These are phyloP conservation scores for Lanistes nyassanus DNA, from an alignment of 1,140 invertebrate species.

Conservation along the genomic window DNA sequence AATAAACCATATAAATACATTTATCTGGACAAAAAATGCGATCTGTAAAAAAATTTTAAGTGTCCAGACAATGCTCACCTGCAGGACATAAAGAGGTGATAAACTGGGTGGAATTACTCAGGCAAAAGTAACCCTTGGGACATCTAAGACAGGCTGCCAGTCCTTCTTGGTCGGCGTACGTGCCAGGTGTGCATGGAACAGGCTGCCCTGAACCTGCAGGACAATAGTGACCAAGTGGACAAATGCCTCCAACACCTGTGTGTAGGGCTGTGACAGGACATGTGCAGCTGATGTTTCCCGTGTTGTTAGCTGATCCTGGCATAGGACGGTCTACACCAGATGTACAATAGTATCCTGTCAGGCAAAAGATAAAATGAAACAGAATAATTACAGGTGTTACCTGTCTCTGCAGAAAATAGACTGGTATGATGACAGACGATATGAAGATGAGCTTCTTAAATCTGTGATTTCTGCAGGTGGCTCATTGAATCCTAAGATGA, in stretches of 20 bases:
- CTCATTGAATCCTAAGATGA: too few species aligned
- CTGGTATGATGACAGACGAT: too few species aligned
- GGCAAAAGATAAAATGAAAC: too few species aligned
- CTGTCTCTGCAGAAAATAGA: too few species aligned
- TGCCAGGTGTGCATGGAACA: constrained; percentile 51
- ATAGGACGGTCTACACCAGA: constrained; percentile 56
- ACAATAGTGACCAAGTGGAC: constrained; percentile 61
- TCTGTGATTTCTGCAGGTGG: too few species aligned
- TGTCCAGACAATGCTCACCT: constrained; percentile 39
- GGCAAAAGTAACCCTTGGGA: constrained; percentile 55
- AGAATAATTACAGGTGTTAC: too few species aligned
- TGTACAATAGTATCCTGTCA: constrained; percentile 57
- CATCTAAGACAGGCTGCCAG: constrained; percentile 48
- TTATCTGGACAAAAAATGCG: background rate
- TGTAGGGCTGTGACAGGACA: constrained; percentile 46
- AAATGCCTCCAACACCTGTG: constrained; percentile 59
- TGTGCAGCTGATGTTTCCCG: constrained; percentile 43
- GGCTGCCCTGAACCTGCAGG: constrained; percentile 46
- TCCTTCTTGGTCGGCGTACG: constrained; percentile 51
- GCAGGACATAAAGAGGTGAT: constrained; percentile 43
- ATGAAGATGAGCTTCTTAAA: too few species aligned
- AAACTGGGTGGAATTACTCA: constrained; percentile 49
- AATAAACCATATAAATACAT: too few species aligned
- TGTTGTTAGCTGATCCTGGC: constrained; percentile 49
- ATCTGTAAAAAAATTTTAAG: too few species aligned